These are phyloP conservation scores for Bombyx huttoni DNA, from an alignment of 2,888 invertebrate species.

Conservation along the genomic window DNA sequence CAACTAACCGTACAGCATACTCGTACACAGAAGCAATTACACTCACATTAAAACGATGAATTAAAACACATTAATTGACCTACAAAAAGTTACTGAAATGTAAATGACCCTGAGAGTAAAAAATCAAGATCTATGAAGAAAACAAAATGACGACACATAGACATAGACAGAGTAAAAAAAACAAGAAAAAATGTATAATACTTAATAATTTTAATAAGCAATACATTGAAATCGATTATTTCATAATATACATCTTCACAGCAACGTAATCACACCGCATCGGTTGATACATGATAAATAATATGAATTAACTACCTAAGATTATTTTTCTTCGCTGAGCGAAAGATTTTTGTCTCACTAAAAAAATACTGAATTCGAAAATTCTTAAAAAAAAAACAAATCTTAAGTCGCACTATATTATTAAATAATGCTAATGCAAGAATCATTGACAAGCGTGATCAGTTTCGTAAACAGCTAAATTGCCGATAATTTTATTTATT, in stretches of 20 bases:
- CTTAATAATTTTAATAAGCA: not conserved
- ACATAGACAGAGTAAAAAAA: slow-evolving; percentile 1
- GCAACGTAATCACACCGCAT: slow-evolving; percentile 65
- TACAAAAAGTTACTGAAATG: slow-evolving; percentile 19
- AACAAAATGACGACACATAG: slow-evolving; percentile 6
- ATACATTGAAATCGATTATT: not conserved
- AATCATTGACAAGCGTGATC: not conserved
- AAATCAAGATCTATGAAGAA: not conserved
- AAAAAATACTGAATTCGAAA: slow-evolving; percentile 37
- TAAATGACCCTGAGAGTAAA: slow-evolving; percentile 9
- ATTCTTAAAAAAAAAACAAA: slow-evolving; percentile 17
- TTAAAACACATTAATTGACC: slow-evolving; percentile 27
- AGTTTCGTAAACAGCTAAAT: too few species aligned
- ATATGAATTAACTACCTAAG: slow-evolving; percentile 29
- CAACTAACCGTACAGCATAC: slow-evolving; percentile 39
- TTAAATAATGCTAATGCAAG: slow-evolving; percentile 7
- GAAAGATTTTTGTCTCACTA: slow-evolving; percentile 46
- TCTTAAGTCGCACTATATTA: slow-evolving; percentile 12
- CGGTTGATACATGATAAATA: slow-evolving; percentile 35
- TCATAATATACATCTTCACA: slow-evolving; percentile 39
- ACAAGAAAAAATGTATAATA: not conserved
- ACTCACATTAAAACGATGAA: slow-evolving; percentile 13
- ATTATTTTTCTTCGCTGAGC: slow-evolving; percentile 51
- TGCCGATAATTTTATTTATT: not conserved
- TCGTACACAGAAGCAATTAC: slow-evolving; percentile 21